These are phyloP conservation scores for Drosophila nikananu DNA, from an alignment of 1,140 invertebrate genomes.

Conservation along the genomic window DNA sequence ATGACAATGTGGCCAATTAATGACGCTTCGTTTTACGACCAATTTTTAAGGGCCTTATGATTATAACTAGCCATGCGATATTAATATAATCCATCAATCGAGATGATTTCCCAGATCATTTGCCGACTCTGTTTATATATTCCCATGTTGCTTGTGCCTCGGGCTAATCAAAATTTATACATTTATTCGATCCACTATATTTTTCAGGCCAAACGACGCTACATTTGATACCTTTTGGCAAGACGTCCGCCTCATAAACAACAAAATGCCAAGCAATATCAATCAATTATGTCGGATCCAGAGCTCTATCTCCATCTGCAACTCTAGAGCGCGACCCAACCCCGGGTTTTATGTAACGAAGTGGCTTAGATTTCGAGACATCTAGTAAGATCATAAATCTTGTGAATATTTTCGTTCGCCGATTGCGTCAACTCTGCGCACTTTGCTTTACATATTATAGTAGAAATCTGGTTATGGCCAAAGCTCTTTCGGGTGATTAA, in stretches of 20 bases:
- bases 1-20: constrained; percentile 37
- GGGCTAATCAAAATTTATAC: constrained; percentile 38
- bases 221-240: constrained; percentile 57
- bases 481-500: constrained; percentile 61
- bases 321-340: constrained; percentile 29
- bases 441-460: constrained; percentile 73
- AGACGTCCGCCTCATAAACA: constrained; percentile 63
- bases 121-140: constrained; percentile 18
- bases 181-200: constrained; percentile 48
- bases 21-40: constrained; percentile 31
- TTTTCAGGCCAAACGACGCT: constrained; percentile 43
- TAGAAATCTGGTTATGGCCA: constrained; percentile 44
- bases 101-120: constrained; percentile 44
- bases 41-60: constrained; percentile 30
- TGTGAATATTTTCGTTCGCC: constrained; percentile 61
- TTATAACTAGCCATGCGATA: constrained; percentile 28
- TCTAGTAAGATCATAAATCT: constrained; percentile 79
- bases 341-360: constrained; percentile 67
- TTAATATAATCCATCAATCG: constrained; percentile 24
- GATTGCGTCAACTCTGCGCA: constrained; percentile 68
- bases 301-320: constrained; percentile 27
- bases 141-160: constrained; percentile 32
- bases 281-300: constrained; percentile 65
- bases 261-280: constrained; percentile 61
- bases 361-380: constrained; percentile 67